A percentile compares a stretch with the other conserved stretches of the same genome.
These are phyloP conservation scores for Periparus ater DNA, from an alignment of 2,797 vertebrate genomes.

Conservation along the genomic window DNA sequence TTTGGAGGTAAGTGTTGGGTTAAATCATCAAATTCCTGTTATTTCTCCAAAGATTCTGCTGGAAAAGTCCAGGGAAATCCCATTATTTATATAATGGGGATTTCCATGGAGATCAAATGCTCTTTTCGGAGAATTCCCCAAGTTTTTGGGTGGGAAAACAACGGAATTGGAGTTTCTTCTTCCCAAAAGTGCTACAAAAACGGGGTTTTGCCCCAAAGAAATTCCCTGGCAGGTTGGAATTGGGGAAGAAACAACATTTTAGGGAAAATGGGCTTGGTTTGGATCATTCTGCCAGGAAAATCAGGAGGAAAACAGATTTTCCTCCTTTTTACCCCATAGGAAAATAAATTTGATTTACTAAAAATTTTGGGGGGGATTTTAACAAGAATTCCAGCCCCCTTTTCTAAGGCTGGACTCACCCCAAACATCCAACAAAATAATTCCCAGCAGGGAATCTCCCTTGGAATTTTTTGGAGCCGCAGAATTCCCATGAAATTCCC, in stretches of 20 bases:
- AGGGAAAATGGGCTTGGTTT: background rate
- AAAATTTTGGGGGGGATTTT: no score
- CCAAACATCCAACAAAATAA: background rate
- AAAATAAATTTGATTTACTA: background rate
- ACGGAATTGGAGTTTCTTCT: background rate
- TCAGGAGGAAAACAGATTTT: background rate
- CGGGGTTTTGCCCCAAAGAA: background rate
- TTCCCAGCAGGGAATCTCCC: background rate
- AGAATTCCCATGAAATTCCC: background rate
- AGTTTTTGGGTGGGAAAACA: background rate
- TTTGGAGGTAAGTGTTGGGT: background rate
- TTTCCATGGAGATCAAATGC: background rate
- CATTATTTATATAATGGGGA: background rate
- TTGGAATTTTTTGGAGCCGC: background rate
- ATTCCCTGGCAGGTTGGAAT: background rate
- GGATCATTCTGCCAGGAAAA: background rate
- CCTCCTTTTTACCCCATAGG: background rate
- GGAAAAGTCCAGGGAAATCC: background rate
- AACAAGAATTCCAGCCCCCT: no score
- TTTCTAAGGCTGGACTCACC: background rate
- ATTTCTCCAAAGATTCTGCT: background rate
- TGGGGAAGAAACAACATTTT: background rate
- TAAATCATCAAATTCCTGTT: background rate
- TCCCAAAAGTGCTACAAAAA: background rate
- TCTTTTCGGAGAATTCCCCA: background rate